phyloP scores from a whole-genome alignment of 2,888 invertebrate species.

The Escarpia spicata region DNA sequence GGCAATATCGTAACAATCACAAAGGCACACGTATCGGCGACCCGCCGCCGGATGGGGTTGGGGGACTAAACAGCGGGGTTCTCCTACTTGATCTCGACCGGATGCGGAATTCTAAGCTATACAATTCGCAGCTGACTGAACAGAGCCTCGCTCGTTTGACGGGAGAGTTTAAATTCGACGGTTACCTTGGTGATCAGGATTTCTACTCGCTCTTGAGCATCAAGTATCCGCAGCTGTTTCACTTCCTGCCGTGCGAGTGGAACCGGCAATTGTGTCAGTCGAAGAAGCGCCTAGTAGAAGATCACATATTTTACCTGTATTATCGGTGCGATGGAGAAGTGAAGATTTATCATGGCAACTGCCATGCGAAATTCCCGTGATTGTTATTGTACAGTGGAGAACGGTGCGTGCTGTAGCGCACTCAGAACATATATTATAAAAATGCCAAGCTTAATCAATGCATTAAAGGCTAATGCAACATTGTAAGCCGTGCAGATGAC shows the following conservation, averaged over 20 bases:
- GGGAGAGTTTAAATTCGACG: slow-evolving; percentile 64
- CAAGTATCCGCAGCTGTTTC: slow-evolving; percentile 78
- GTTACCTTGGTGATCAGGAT: slow-evolving; percentile 84
- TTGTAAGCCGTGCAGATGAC: too few relatives aligned
- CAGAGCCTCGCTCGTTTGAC: slow-evolving; percentile 56
- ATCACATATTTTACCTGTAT: slow-evolving; percentile 78
- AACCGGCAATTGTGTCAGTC: slow-evolving; percentile 84
- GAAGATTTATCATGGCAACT: slow-evolving; percentile 64
- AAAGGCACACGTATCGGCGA: slow-evolving; percentile 74
- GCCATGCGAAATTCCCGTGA: slow-evolving; percentile 60
- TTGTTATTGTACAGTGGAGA: background rate
- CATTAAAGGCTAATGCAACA: too few relatives aligned
- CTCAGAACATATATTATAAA: too few relatives aligned
- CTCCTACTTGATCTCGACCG: slow-evolving; percentile 77
- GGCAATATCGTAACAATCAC: slow-evolving; percentile 73
- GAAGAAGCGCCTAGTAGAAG: slow-evolving; percentile 82
- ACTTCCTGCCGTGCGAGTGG: slow-evolving; percentile 80
- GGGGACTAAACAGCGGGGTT: slow-evolving; percentile 84
- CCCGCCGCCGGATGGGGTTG: slow-evolving; percentile 68
- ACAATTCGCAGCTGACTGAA: slow-evolving; percentile 68
- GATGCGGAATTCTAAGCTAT: slow-evolving; percentile 74
- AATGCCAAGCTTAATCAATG: too few relatives aligned
- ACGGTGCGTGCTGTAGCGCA: too few relatives aligned
- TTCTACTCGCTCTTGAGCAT: slow-evolving; percentile 79
- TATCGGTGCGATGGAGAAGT: slow-evolving; percentile 71